Percentiles rank a stretch among this genome's conserved stretches.
phyloP scores from a whole-genome alignment of 2,797 vertebrate genomes.

The Lithobates pipiens region DNA sequence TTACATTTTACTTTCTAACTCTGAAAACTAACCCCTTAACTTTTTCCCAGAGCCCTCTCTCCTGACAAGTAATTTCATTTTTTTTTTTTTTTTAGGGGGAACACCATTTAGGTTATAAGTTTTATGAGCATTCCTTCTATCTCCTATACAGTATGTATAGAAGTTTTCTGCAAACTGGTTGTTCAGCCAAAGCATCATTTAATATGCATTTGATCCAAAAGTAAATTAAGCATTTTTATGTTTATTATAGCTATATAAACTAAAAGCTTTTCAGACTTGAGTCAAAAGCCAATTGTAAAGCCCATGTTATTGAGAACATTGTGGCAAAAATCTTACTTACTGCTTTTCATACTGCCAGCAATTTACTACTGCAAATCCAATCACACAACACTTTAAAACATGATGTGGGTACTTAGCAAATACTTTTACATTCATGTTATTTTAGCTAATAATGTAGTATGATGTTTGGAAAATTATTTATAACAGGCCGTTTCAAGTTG shows the following conservation, averaged over 20 bases:
- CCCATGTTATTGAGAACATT: conserved; percentile 47
- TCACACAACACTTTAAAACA: conserved; percentile 40
- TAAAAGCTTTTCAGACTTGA: conserved; percentile 45
- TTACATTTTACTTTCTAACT: no score
- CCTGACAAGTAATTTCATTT: no score
- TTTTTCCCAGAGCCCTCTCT: no score
- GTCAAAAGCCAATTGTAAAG: conserved; percentile 47
- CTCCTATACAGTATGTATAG: background rate
- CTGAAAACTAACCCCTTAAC: no score
- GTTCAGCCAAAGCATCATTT: conserved; percentile 9
- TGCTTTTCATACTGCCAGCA: conserved; percentile 38
- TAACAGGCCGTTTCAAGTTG: background rate
- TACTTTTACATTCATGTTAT: conserved; percentile 39
- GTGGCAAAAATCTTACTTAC: conserved; percentile 46
- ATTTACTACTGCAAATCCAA: conserved; percentile 43
- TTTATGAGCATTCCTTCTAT: background rate
- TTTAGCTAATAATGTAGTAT: conserved; percentile 30
- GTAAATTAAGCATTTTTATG: conserved; percentile 50
- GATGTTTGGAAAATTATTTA: conserved; percentile 20
- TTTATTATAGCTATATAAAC: conserved; percentile 54
- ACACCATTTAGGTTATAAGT: no score
- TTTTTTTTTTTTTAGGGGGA: no score
- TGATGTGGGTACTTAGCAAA: conserved; percentile 32
- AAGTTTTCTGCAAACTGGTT: background rate
- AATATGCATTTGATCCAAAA: conserved; percentile 38